phyloP scores from a whole-genome alignment of 2,888 invertebrate genomes.

The Pandemis heparana region DNA sequence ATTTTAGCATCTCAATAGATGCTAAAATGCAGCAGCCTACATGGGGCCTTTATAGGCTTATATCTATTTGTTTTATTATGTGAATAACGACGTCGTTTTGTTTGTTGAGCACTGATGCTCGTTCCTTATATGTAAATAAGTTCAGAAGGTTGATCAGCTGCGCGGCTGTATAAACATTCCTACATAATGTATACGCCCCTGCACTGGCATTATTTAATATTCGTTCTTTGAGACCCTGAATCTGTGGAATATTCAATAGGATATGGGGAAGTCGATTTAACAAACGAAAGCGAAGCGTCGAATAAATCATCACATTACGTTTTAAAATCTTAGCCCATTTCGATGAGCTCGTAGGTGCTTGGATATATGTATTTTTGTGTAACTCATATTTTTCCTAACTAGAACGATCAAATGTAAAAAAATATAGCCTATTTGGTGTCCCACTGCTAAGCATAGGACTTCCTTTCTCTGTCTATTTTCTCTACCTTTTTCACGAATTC shows the following conservation, averaged over 20 bases:
- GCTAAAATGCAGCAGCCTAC: conserved; percentile 1
- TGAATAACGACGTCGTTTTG: conserved; percentile 16
- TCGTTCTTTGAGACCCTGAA: conserved; percentile 44
- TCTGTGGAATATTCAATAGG: conserved; percentile 38
- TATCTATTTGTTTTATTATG: conserved; percentile 29
- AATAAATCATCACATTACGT: background rate
- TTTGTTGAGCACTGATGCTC: conserved; percentile 20
- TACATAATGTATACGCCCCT: conserved; percentile 55
- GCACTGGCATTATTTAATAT: conserved; percentile 53
- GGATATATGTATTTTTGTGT: too few relatives aligned
- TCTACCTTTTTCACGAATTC: too few relatives aligned
- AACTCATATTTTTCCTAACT: too few relatives aligned
- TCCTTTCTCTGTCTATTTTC: too few relatives aligned
- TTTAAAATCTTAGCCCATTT: background rate
- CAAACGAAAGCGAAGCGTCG: background rate
- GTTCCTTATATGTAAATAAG: conserved; percentile 63
- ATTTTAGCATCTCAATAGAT: too few relatives aligned
- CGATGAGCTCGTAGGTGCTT: background rate
- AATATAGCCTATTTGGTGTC: too few relatives aligned
- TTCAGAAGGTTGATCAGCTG: conserved; percentile 64
- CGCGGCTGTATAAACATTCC: conserved; percentile 66
- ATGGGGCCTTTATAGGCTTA: conserved; percentile 9
- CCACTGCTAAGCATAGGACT: too few relatives aligned
- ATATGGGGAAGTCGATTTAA: background rate
- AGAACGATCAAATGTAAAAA: too few relatives aligned